These are phyloP conservation scores for Bradypodion pumilum DNA, from an alignment of 2,797 vertebrate species.

Conservation along the genomic window DNA sequence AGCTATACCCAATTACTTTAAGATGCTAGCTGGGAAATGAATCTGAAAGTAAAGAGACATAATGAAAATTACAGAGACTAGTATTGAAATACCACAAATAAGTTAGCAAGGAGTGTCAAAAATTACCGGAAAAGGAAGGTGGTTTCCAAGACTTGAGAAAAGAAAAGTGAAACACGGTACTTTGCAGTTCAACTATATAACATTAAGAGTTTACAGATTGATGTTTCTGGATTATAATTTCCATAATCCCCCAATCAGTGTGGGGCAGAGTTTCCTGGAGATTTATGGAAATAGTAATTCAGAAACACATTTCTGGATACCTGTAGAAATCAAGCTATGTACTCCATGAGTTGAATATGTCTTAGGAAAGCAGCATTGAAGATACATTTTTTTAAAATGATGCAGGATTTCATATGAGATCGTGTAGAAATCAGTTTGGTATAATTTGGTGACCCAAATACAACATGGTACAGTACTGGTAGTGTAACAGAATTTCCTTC, in stretches of 20 bases:
- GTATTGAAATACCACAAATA: background rate
- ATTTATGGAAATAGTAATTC: too few species aligned
- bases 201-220: too few species aligned
- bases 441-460: background rate
- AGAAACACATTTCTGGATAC: too few species aligned
- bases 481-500: too few species aligned
- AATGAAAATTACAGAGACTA: too few species aligned
- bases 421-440: constrained; percentile 6
- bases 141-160: constrained; percentile 7
- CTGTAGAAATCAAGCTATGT: background rate
- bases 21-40: background rate
- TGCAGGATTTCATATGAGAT: background rate
- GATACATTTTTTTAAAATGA: background rate
- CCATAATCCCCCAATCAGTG: too few species aligned
- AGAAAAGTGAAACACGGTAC: background rate
- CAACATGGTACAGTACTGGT: too few species aligned
- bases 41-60: background rate
- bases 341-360: background rate
- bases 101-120: background rate
- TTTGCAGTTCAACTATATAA: background rate
- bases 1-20: background rate
- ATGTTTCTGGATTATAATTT: too few species aligned
- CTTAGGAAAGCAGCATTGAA: background rate
- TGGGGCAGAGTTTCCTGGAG: too few species aligned
- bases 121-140: background rate